These are phyloP conservation scores for Epinotia demarniana DNA, from an alignment of 2,888 invertebrate species.

Conservation along the genomic window DNA sequence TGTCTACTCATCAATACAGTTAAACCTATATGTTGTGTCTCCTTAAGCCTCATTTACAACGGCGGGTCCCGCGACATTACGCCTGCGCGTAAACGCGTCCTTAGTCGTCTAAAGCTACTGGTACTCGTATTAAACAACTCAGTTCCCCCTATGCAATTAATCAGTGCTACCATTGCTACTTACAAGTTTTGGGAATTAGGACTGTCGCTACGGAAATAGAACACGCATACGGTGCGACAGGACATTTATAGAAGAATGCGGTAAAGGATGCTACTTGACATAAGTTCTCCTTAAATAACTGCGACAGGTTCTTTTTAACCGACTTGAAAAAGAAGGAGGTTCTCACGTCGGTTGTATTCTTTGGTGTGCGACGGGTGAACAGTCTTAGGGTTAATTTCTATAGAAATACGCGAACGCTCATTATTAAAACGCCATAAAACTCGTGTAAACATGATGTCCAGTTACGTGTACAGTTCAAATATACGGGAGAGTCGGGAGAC, in stretches of 20 bases:
- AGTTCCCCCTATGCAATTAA: conserved; percentile 18
- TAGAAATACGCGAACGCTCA: no score
- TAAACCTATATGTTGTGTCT: no score
- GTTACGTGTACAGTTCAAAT: background rate
- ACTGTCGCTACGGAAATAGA: conserved; percentile 38
- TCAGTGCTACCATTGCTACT: conserved; percentile 13
- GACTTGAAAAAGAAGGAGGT: no score
- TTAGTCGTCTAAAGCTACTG: background rate
- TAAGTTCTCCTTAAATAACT: background rate
- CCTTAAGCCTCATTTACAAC: no score
- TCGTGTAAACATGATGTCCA: background rate
- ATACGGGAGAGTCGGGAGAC: background rate
- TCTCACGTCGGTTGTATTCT: no score
- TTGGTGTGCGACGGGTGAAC: no score
- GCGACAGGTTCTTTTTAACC: background rate
- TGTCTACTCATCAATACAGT: no score
- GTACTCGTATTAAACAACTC: background rate
- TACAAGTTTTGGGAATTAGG: conserved; percentile 26
- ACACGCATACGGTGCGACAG: background rate
- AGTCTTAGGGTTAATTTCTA: no score
- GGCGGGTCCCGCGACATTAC: no score
- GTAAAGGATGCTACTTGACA: conserved; percentile 9
- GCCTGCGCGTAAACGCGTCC: background rate
- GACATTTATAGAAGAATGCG: background rate
- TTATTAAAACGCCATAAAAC: no score